Conservation (phyloP, 2,797 vertebrate species). For the Melanotaenia boesemani region DNA sequence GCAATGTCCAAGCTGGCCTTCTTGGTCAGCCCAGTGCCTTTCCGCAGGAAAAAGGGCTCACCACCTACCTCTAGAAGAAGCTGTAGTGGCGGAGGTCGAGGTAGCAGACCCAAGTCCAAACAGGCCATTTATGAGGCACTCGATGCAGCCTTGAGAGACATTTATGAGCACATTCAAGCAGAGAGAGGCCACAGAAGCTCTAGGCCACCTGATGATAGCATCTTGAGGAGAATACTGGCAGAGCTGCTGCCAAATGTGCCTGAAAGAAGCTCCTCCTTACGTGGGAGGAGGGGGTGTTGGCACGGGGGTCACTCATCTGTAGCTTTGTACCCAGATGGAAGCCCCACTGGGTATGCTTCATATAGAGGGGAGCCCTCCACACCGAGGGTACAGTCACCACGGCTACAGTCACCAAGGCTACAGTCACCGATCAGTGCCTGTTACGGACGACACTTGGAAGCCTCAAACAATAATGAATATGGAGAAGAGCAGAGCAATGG, state of each 20-base stretch:
- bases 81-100: conserved; percentile 61
- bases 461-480: conserved; percentile 86
- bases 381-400: conserved; percentile 81
- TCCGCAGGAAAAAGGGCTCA: conserved; percentile 94
- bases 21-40: conserved; percentile 98
- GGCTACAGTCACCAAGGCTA: conserved; percentile 82
- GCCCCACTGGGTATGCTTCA: conserved; percentile 83
- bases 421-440: conserved; percentile 91
- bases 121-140: conserved; percentile 93
- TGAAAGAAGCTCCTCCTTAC: conserved; percentile 93
- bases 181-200: conserved; percentile 89
- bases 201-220: conserved; percentile 91
- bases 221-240: conserved; percentile 93
- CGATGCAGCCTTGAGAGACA: conserved; percentile 94
- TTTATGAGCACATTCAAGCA: conserved; percentile 96
- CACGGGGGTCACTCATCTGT: conserved; percentile 60
- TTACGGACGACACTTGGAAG: conserved; percentile 85
- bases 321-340: conserved; percentile 72
- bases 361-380: conserved; percentile 78
- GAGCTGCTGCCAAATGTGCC: conserved; percentile 96
- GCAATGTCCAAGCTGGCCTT: conserved; percentile 96
- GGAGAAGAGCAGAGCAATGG: conserved; percentile 84
- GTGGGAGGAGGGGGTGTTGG: conserved; percentile 81
- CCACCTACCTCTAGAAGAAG: conserved; percentile 84
- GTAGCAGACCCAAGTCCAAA: conserved; percentile 90